A percentile compares a stretch with the other conserved stretches of the same genome.
Evolutionary conservation across 2,888 invertebrate genomes (phyloP).

Genomic region (Neoascia interrupta): DNA sequence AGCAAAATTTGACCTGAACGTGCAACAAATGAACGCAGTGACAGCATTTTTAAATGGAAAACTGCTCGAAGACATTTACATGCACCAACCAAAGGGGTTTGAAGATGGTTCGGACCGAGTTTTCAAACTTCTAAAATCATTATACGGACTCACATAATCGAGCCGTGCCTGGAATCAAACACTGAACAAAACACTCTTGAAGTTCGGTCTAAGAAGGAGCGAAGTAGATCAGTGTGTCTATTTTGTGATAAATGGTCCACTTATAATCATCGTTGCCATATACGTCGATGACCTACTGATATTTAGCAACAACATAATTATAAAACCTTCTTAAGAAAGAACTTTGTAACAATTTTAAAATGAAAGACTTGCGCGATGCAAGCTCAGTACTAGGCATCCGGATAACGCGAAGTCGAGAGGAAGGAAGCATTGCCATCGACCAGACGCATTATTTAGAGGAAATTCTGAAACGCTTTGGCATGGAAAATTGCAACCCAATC

Average conservation of each 20-base stretch:
- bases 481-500: conserved; percentile 45
- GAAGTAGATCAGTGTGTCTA: conserved; percentile 1
- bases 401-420: conserved; percentile 24
- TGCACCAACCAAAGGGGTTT: conserved; percentile 38
- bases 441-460: conserved; percentile 31
- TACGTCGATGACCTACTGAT: conserved; percentile 50
- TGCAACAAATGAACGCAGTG: conserved; percentile 39
- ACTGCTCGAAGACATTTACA: conserved; percentile 21
- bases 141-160: background rate
- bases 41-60: conserved; percentile 42
- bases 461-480: conserved; percentile 33
- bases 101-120: conserved; percentile 12
- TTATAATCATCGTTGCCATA: conserved; percentile 39
- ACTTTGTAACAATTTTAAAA: conserved; percentile 29
- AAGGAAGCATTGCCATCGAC: conserved; percentile 4
- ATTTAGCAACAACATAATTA: conserved; percentile 32
- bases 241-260: background rate
- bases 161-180: background rate
- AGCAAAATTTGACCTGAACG: background rate
- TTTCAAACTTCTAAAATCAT: conserved; percentile 12
- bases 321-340: no score
- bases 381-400: conserved; percentile 29
- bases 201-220: background rate
- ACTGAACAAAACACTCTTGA: background rate
- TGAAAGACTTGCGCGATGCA: conserved; percentile 21